Conservation (phyloP, 2,888 invertebrate genomes). For the Chaitophorus viminalis region DNA sequence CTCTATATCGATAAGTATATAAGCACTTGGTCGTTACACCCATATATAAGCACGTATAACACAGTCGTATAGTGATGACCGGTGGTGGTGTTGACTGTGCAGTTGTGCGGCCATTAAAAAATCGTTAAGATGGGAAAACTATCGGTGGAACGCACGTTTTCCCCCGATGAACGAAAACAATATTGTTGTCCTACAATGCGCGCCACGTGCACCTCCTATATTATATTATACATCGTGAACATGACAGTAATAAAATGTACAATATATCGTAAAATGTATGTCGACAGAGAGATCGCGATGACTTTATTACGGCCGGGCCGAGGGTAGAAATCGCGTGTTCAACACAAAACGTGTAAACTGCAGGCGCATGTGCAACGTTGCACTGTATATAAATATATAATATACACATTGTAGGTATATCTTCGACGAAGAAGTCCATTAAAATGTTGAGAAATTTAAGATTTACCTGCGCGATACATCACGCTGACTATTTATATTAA, state of each 20-base stretch:
- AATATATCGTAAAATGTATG: not conserved
- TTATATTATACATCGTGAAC: too few species aligned
- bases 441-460: not conserved
- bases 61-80: too few species aligned
- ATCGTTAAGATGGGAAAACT: constrained; percentile 53
- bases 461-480: not conserved
- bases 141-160: constrained; percentile 28
- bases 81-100: not conserved
- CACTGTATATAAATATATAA: too few species aligned
- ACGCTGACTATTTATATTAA: not conserved
- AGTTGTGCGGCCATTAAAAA: constrained; percentile 38
- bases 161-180: constrained; percentile 27
- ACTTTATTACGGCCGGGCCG: constrained; percentile 16
- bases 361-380: not conserved
- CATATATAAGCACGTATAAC: too few species aligned
- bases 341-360: not conserved
- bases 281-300: not conserved
- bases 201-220: not conserved
- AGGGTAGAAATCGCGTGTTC: constrained; percentile 32
- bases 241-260: not conserved
- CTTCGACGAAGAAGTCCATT: not conserved
- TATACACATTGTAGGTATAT: too few species aligned
- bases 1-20: not conserved
- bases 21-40: not conserved
- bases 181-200: not conserved